Evolutionary conservation across 64 coral and sea anemone genomes (phyloP).

Genomic region (Anthopleura sola): DNA sequence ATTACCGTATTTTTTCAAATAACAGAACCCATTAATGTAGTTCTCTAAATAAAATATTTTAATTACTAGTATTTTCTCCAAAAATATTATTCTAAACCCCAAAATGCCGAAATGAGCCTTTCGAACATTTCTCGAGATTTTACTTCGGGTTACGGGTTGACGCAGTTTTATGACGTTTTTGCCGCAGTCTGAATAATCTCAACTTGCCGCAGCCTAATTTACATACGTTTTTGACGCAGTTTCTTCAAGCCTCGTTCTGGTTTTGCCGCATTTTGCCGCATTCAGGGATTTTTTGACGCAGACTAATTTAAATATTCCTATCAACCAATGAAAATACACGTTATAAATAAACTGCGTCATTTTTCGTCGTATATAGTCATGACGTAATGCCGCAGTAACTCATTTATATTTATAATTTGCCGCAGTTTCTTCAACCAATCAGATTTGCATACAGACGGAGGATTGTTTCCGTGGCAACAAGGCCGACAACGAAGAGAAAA

Average conservation of each 20-base stretch:
- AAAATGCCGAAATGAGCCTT: background rate
- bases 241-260: background rate
- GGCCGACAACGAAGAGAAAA: background rate
- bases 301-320: background rate
- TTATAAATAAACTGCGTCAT: background rate
- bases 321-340: background rate
- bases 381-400: background rate
- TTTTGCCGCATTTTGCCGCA: background rate
- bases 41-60: background rate
- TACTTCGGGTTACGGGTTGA: background rate
- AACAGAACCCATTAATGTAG: background rate
- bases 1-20: background rate
- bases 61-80: background rate
- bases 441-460: background rate
- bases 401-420: constrained; percentile 4
- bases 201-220: background rate
- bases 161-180: constrained; percentile 6
- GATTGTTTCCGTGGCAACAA: background rate
- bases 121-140: background rate
- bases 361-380: background rate
- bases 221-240: background rate
- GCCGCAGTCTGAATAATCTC: background rate
- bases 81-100: background rate
- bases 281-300: background rate
- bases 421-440: background rate